A percentile compares a stretch with the other conserved stretches of the same genome.
Conservation (phyloP, 2,113 vertebrate species). For the Uria lomvia region DNA sequence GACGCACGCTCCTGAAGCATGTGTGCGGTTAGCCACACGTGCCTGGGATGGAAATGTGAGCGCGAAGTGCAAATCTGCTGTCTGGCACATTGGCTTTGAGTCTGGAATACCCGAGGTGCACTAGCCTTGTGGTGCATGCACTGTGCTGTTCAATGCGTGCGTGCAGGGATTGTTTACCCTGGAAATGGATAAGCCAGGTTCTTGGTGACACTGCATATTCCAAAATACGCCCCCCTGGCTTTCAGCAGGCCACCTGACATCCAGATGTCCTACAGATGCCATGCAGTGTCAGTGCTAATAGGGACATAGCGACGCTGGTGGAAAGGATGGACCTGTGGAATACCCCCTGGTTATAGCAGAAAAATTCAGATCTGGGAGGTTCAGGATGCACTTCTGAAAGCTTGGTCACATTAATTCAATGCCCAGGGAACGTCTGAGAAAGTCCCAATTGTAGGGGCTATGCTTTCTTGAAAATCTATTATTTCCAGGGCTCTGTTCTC, state of each 20-base stretch:
- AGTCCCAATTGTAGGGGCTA: not conserved
- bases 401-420: not conserved
- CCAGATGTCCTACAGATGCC: not conserved
- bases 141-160: not conserved
- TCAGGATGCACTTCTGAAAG: not conserved
- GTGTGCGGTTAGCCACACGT: not conserved
- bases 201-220: not conserved
- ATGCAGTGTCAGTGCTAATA: not conserved
- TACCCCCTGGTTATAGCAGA: not conserved
- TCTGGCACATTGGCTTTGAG: not conserved
- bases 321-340: not conserved
- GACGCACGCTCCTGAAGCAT: fast-evolving
- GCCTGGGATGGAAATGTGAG: not conserved
- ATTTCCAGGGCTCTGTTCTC: not conserved
- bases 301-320: not conserved
- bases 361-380: not conserved
- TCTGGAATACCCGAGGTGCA: not conserved
- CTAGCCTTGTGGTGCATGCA: not conserved
- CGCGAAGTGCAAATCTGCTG: not conserved
- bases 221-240: not conserved
- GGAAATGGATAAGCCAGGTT: not conserved
- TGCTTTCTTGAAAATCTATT: not conserved
- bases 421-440: not conserved
- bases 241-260: not conserved
- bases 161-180: not conserved